Conservation (phyloP, 92 coral and sea anemone genomes). For the Epizoanthus rinbou region DNA sequence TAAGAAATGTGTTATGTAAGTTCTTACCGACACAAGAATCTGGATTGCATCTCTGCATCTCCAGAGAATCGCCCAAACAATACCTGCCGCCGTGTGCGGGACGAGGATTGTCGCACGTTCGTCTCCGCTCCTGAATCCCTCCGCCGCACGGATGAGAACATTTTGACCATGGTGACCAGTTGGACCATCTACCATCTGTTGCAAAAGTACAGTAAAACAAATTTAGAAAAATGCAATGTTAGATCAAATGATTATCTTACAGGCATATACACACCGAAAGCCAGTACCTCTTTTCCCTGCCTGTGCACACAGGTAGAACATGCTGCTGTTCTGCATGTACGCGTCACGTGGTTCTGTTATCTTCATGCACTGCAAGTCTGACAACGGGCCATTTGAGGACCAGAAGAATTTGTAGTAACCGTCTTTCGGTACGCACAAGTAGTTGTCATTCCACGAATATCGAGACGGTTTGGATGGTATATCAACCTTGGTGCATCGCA, state of each 20-base stretch:
- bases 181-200: constrained; percentile 89
- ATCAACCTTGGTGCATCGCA: constrained; percentile 25
- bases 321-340: constrained; percentile 45
- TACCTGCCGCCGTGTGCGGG: constrained; percentile 88
- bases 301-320: constrained; percentile 71
- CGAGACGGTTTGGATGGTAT: constrained; percentile 26
- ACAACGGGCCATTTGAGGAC: constrained; percentile 56
- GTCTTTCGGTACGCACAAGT: constrained; percentile 73
- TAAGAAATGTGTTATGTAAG: background rate
- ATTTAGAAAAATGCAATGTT: no score
- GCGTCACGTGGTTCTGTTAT: constrained; percentile 73
- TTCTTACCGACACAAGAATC: constrained; percentile 74
- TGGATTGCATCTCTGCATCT: constrained; percentile 72
- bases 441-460: constrained; percentile 58
- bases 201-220: background rate
- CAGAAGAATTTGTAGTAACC: constrained; percentile 75
- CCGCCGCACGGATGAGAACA: constrained; percentile 90
- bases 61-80: constrained; percentile 62
- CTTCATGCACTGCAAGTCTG: constrained; percentile 52
- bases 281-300: constrained; percentile 50
- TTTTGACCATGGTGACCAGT: constrained; percentile 79
- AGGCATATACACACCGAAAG: no score
- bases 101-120: constrained; percentile 89
- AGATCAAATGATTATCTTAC: no score
- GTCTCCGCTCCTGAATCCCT: constrained; percentile 71